These are phyloP conservation scores for Cancer borealis DNA, from an alignment of 2,888 invertebrate species.

Conservation along the genomic window DNA sequence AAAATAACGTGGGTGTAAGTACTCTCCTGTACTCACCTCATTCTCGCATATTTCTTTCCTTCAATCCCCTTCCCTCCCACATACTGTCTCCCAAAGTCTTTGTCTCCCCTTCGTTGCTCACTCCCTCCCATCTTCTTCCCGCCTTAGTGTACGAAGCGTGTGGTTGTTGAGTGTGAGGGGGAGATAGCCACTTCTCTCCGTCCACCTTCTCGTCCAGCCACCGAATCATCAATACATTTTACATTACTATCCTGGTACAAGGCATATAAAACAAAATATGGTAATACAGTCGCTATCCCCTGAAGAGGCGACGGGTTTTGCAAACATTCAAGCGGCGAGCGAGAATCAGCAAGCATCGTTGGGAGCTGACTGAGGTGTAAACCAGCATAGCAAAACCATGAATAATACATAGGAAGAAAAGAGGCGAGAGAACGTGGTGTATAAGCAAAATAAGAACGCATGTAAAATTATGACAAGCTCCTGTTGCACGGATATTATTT, in stretches of 20 bases:
- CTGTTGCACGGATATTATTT: not conserved
- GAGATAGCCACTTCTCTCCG: not conserved
- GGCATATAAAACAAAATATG: not conserved
- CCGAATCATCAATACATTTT: slow-evolving; percentile 10
- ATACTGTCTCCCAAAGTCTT: not conserved
- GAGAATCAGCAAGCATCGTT: not conserved
- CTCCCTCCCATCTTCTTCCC: not conserved
- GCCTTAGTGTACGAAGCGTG: slow-evolving; percentile 15
- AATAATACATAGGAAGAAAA: not conserved
- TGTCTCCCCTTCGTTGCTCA: not conserved
- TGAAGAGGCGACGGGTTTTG: not conserved
- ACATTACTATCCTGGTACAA: not conserved
- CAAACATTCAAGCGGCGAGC: not conserved
- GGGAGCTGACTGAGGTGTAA: not conserved
- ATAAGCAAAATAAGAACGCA: not conserved
- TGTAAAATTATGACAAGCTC: not conserved
- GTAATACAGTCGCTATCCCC: not conserved
- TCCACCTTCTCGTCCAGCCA: not conserved
- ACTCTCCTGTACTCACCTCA: not conserved
- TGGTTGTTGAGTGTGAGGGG: slow-evolving; percentile 17
- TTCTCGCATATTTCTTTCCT: not conserved
- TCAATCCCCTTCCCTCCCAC: not conserved
- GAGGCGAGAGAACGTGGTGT: not conserved
- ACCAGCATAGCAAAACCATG: not conserved
- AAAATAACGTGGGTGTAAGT: not conserved